These are phyloP conservation scores for Grallaria varia DNA, from an alignment of 2,113 vertebrate genomes.

Conservation along the genomic window DNA sequence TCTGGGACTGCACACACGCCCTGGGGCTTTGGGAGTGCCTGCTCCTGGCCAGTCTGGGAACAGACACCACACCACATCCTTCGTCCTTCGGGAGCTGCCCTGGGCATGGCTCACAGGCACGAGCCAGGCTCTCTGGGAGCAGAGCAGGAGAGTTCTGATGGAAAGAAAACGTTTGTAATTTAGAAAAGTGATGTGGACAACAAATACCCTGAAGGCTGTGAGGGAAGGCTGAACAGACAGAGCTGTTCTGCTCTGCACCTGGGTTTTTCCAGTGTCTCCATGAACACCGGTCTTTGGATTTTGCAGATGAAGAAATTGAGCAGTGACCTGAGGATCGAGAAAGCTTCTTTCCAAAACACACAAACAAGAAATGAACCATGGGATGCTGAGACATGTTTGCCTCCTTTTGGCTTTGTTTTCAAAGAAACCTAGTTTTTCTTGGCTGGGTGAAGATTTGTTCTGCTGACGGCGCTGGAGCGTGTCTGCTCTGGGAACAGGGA, in stretches of 20 bases:
- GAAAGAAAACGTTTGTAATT: neutral
- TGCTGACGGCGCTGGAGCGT: neutral
- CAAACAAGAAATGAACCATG: neutral
- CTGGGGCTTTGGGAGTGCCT: neutral
- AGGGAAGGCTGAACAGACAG: neutral
- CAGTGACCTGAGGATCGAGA: neutral
- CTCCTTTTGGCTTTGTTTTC: neutral
- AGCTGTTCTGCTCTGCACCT: neutral
- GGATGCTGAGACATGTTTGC: neutral
- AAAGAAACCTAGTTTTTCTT: neutral
- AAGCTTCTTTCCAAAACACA: neutral
- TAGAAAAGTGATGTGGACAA: neutral
- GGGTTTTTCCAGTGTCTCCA: neutral
- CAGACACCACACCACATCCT: neutral
- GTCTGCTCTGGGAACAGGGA: neutral
- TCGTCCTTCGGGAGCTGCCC: rapidly evolving
- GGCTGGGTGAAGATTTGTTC: neutral
- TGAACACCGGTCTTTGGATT: rapidly evolving
- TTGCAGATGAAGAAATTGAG: neutral
- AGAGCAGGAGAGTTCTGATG: neutral
- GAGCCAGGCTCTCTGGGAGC: neutral
- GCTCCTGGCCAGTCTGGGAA: neutral
- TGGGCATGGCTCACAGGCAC: rapidly evolving
- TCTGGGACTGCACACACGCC: rapidly evolving
- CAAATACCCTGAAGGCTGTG: neutral